Evolutionary conservation across 1,140 invertebrate species (phyloP), one percentile per base, ranked within the genome.

Genomic region (Ceratosolen fusciceps): DNA sequence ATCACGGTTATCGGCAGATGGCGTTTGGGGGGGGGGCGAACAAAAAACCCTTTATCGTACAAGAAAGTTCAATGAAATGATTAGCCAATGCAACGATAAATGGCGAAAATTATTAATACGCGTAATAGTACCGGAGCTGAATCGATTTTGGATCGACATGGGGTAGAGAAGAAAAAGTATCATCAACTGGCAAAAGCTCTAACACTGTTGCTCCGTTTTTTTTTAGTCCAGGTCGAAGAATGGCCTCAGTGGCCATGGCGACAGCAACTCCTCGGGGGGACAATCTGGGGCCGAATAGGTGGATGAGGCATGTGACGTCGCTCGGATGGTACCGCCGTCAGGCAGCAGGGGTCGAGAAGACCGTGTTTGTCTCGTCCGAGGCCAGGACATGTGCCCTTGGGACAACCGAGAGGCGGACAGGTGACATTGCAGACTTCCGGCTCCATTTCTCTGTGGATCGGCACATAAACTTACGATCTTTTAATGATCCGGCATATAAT

Each of bases 391-490:
- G 65, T 65, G 2, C 75, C 65, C 24, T 65, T 47, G 26, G 75
- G 75, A 58, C 76, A 78, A 4, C 68, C 68, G 5, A 71, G n/a
- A 7, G 76, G 76, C 43, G 76, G 68, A 49, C 76, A 78, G 0
- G n/a, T n/a, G 0, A 71, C 54, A 39, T 72, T 71, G 24, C 68
- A 78, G 58, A 29, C 1, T n/a, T 78, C 76, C 1, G 67, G 49
- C 37, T 78, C 76, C n/a, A 71, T 43, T 47, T 71, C 3, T 29
- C 75, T 77, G 49, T 47, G 24, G 34, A n/a, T 3, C 49, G 49
- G 14, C 3, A 21, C 4, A 4, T 9, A 21, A 16, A 52, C 49
- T n/a, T n/a, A n/a, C n/a, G n/a, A n/a, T n/a, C n/a, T n/a, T n/a
- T n/a, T n/a, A n/a, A n/a, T n/a, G n/a, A n/a, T n/a, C n/a, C n/a